Conservation (phyloP, 2,113 vertebrate genomes). For the Mesoclemmys tuberculata region DNA sequence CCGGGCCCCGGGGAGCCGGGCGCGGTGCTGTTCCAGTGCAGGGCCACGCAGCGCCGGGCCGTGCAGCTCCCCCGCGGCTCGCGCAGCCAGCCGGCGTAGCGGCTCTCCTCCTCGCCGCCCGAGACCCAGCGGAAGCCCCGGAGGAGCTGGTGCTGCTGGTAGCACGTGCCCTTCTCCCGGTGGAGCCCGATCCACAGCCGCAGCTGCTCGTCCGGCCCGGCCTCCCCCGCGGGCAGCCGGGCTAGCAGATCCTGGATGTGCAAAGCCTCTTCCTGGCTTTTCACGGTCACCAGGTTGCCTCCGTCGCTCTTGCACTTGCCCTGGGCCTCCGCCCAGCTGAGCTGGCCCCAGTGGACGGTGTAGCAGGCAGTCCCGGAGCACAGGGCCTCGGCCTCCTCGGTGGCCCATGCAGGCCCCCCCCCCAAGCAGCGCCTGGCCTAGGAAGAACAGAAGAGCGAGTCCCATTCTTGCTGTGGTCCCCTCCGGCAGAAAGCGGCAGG, state of each 20-base stretch:
- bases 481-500: not conserved
- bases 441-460: not conserved
- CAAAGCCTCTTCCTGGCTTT: slow-evolving; percentile 62
- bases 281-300: slow-evolving; percentile 73
- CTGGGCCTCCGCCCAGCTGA: slow-evolving; percentile 57
- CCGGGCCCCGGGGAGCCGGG: not conserved
- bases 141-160: slow-evolving; percentile 27
- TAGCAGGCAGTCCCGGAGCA: slow-evolving; percentile 76
- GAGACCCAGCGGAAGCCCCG: slow-evolving; percentile 78
- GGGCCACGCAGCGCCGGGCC: slow-evolving; percentile 65
- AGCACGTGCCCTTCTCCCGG: slow-evolving; percentile 64
- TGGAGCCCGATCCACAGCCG: slow-evolving; percentile 82
- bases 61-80: slow-evolving; percentile 71
- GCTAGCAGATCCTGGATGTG: slow-evolving; percentile 56
- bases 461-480: slow-evolving; percentile 26
- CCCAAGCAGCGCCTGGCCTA: not conserved
- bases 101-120: not conserved
- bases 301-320: slow-evolving; percentile 65
- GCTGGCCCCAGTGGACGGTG: slow-evolving; percentile 60
- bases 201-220: fast-evolving
- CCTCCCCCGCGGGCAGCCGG: slow-evolving; percentile 5
- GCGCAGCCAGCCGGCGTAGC: slow-evolving; percentile 72
- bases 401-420: fast-evolving
- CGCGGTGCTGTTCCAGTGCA: slow-evolving; percentile 9
- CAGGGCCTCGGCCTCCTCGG: slow-evolving; percentile 43